phyloP scores from a whole-genome alignment of 1,140 invertebrate genomes.

The Drosophila micromelanica region DNA sequence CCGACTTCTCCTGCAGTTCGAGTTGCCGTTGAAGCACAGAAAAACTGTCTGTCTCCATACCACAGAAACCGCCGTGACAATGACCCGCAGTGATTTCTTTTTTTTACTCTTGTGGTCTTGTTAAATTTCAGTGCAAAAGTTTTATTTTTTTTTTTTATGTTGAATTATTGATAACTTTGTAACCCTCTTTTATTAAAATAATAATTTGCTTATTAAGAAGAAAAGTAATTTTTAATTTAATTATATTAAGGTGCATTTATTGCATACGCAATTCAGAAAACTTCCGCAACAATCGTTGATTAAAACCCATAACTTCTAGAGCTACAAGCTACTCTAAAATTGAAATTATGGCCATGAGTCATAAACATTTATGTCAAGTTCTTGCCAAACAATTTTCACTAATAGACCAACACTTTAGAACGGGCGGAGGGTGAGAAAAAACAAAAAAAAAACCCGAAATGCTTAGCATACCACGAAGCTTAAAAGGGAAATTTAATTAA shows the following conservation, averaged over 20 bases:
- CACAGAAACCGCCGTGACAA: slow-evolving; percentile 8
- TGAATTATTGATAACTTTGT: neutral
- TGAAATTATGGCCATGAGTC: slow-evolving; percentile 6
- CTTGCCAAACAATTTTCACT: slow-evolving; percentile 14
- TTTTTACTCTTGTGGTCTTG: slow-evolving; percentile 20
- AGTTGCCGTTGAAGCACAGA: slow-evolving; percentile 8
- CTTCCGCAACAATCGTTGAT: neutral
- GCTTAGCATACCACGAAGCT: slow-evolving; percentile 62
- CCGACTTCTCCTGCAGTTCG: neutral
- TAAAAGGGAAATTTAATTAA: slow-evolving; percentile 72
- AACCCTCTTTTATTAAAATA: neutral
- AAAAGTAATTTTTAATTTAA: too few relatives aligned
- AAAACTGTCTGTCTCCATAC: slow-evolving; percentile 2
- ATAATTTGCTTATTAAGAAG: too few relatives aligned
- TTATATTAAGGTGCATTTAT: neutral
- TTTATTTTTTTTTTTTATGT: neutral
- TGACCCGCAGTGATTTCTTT: slow-evolving; percentile 12
- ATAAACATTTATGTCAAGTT: slow-evolving; percentile 21
- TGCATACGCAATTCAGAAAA: neutral
- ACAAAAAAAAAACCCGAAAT: slow-evolving; percentile 15
- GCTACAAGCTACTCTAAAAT: neutral
- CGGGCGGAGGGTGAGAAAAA: neutral
- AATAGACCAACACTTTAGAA: slow-evolving; percentile 21
- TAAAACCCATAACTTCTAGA: neutral
- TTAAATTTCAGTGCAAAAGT: slow-evolving; percentile 9